phyloP scores from a whole-genome alignment of 1,140 invertebrate genomes.

The Magallana gigas region DNA sequence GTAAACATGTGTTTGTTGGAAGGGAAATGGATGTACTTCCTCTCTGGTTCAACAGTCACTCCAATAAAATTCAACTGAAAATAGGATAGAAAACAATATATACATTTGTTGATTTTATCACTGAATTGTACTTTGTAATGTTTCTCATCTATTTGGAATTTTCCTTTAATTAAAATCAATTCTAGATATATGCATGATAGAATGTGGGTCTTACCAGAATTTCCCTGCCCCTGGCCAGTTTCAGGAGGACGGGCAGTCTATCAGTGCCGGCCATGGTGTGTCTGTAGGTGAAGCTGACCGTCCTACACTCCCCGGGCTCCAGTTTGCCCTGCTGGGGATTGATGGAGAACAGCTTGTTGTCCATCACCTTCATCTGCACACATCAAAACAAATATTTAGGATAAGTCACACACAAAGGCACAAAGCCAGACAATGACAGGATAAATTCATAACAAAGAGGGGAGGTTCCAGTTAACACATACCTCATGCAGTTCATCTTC shows the following conservation, averaged over 20 bases:
- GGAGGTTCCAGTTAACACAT: background rate
- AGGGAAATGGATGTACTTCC: conserved; percentile 78
- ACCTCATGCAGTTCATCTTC: conserved; percentile 79
- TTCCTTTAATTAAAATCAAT: background rate
- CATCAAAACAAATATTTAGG: background rate
- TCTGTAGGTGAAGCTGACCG: conserved; percentile 76
- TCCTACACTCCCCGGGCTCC: conserved; percentile 72
- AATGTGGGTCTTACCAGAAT: conserved; percentile 71
- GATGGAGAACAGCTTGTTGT: conserved; percentile 78
- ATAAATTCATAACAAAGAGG: no score
- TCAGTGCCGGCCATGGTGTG: conserved; percentile 78
- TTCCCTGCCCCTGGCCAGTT: conserved; percentile 76
- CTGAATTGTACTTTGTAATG: no score
- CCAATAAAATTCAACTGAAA: conserved; percentile 78
- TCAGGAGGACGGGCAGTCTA: conserved; percentile 77
- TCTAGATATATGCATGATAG: no score
- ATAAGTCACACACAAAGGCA: background rate
- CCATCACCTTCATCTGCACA: conserved; percentile 79
- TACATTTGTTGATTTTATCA: background rate
- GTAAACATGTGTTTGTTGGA: conserved; percentile 77
- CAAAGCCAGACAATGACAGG: background rate
- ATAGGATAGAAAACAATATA: conserved; percentile 18
- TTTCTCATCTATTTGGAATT: background rate
- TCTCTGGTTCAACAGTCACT: conserved; percentile 76
- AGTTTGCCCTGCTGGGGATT: conserved; percentile 76